phyloP scores from a whole-genome alignment of 1,140 invertebrate species.

The Heliconius melpomene region DNA sequence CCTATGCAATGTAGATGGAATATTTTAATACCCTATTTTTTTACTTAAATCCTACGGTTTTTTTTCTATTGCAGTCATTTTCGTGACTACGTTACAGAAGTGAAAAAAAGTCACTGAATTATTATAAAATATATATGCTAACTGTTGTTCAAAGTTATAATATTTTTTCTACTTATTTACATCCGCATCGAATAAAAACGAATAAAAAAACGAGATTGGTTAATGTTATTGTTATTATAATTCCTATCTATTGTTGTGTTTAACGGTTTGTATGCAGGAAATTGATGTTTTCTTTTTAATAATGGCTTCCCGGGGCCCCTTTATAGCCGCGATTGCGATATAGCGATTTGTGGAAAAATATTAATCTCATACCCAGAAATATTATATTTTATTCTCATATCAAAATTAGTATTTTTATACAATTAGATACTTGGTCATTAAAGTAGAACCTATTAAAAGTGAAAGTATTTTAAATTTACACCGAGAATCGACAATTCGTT shows the following conservation, averaged over 20 bases:
- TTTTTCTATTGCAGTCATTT: no score
- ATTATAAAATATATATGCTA: background rate
- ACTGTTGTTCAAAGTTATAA: background rate
- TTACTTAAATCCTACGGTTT: no score
- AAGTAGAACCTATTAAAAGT: no score
- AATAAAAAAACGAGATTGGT: constrained; percentile 11
- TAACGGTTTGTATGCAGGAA: constrained; percentile 14
- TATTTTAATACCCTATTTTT: no score
- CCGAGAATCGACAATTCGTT: background rate
- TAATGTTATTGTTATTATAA: constrained; percentile 12
- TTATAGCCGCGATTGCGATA: background rate
- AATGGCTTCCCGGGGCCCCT: background rate
- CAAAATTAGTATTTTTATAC: background rate
- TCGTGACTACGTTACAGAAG: background rate
- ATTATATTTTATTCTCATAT: no score
- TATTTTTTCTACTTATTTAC: constrained; percentile 15
- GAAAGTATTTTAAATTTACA: no score
- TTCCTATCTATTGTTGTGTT: constrained; percentile 3
- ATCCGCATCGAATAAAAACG: constrained; percentile 17
- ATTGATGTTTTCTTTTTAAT: constrained; percentile 9
- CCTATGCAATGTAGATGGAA: no score
- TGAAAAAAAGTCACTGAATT: background rate
- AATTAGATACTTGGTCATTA: background rate
- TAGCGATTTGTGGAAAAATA: background rate
- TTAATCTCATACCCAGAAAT: no score